Evolutionary conservation across 2,113 vertebrate species (phyloP).

Genomic region (Conger conger): DNA sequence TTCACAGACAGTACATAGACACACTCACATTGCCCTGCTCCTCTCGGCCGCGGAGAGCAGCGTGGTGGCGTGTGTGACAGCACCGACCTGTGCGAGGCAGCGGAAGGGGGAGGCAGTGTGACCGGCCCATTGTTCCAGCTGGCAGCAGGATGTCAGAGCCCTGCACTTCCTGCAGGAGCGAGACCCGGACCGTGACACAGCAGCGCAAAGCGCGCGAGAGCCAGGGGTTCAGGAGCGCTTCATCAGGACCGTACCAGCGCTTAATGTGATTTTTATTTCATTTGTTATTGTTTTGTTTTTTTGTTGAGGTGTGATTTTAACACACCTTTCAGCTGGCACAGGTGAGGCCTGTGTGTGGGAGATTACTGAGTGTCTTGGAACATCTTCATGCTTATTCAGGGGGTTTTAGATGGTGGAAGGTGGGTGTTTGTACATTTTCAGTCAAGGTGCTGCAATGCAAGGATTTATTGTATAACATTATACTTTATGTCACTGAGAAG

Average conservation of each 20-base stretch:
- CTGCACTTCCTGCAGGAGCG: conserved; percentile 44
- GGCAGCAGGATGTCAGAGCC: conserved; percentile 37
- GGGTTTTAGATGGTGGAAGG: background rate
- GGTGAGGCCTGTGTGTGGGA: background rate
- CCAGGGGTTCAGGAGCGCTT: background rate
- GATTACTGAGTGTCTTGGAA: background rate
- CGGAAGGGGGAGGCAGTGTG: background rate
- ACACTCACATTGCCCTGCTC: background rate
- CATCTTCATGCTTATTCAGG: background rate
- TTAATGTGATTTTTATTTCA: background rate
- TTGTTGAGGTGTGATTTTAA: background rate
- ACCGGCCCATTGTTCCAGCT: conserved; percentile 39
- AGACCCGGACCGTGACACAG: background rate
- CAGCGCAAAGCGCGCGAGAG: background rate
- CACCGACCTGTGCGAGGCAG: conserved; percentile 26
- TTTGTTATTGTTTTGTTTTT: background rate
- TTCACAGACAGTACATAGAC: too few species aligned
- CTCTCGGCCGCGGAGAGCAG: background rate
- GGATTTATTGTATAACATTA: background rate
- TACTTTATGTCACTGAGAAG: background rate
- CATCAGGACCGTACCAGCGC: background rate
- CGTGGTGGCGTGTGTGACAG: background rate
- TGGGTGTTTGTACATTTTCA: background rate
- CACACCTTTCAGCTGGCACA: background rate
- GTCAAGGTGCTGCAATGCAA: too few species aligned